A percentile compares a stretch with the other conserved stretches of the same genome.
phyloP scores from a whole-genome alignment of 2,797 vertebrate species.

The Pachyuromys duprasi region DNA sequence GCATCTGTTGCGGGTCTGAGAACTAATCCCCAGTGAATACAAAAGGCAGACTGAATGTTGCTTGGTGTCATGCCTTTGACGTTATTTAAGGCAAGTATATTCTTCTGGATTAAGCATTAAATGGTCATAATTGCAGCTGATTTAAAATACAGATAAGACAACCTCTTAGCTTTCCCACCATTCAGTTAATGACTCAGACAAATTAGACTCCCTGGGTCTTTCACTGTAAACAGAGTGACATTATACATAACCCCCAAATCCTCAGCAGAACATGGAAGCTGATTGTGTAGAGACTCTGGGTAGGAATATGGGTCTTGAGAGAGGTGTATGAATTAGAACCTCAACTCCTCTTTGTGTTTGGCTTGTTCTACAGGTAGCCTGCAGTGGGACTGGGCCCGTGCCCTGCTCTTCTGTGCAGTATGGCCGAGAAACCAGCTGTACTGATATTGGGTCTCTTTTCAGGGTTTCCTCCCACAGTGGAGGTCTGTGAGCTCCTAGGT shows the following conservation, averaged over 20 bases:
- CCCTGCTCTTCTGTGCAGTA: background rate
- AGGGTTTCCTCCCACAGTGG: accelerated
- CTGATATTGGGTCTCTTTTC: accelerated
- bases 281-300: accelerated
- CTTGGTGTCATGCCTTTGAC: background rate
- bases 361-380: accelerated
- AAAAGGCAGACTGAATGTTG: no score
- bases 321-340: background rate
- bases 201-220: background rate
- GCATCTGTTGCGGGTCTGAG: background rate
- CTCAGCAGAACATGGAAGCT: accelerated
- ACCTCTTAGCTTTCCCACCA: background rate
- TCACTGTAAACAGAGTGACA: background rate
- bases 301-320: background rate
- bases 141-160: background rate
- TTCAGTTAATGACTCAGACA: background rate
- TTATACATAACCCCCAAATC: background rate
- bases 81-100: background rate
- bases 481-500: background rate
- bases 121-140: background rate
- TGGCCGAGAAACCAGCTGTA: no score
- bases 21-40: background rate
- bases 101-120: background rate
- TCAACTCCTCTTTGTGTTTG: background rate
- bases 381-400: accelerated